phyloP scores from a whole-genome alignment of 1,140 invertebrate genomes.

The Drosophila elegans region DNA sequence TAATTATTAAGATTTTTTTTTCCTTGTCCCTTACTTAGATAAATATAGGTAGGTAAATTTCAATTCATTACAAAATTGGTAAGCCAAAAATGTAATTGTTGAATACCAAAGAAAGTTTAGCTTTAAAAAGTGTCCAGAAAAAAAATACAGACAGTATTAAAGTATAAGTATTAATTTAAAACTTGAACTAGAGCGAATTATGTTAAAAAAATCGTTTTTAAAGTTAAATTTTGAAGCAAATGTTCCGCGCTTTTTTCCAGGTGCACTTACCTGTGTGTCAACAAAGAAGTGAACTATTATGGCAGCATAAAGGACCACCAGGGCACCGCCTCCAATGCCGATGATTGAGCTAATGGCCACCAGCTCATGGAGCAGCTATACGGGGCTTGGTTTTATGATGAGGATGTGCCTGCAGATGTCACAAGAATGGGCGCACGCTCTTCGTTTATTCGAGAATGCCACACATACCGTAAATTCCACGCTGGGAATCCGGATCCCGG shows the following conservation, averaged over 20 bases:
- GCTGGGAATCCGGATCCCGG: slow-evolving; percentile 46
- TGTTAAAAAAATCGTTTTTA: too few species aligned
- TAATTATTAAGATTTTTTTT: too few species aligned
- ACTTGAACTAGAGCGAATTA: too few species aligned
- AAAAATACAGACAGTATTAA: too few species aligned
- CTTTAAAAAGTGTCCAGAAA: too few species aligned
- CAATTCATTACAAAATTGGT: too few species aligned
- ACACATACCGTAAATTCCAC: slow-evolving; percentile 6
- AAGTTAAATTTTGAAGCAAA: too few species aligned
- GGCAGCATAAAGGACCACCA: slow-evolving; percentile 11
- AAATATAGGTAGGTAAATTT: too few species aligned
- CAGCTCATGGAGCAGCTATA: slow-evolving; percentile 4
- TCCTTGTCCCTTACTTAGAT: too few species aligned
- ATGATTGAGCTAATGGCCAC: slow-evolving; percentile 58
- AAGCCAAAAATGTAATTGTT: too few species aligned
- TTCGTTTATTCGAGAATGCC: slow-evolving; percentile 25
- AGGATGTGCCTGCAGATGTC: slow-evolving; percentile 52
- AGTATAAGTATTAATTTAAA: too few species aligned
- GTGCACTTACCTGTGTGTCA: slow-evolving; percentile 28
- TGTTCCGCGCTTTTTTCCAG: not conserved
- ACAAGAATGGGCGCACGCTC: slow-evolving; percentile 39
- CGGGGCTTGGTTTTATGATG: not conserved
- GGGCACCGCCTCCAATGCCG: slow-evolving; percentile 26
- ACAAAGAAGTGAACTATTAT: slow-evolving; percentile 8
- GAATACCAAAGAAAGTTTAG: too few species aligned